phyloP scores from a whole-genome alignment of 2,113 vertebrate genomes.

The Corythornis cristatus region DNA sequence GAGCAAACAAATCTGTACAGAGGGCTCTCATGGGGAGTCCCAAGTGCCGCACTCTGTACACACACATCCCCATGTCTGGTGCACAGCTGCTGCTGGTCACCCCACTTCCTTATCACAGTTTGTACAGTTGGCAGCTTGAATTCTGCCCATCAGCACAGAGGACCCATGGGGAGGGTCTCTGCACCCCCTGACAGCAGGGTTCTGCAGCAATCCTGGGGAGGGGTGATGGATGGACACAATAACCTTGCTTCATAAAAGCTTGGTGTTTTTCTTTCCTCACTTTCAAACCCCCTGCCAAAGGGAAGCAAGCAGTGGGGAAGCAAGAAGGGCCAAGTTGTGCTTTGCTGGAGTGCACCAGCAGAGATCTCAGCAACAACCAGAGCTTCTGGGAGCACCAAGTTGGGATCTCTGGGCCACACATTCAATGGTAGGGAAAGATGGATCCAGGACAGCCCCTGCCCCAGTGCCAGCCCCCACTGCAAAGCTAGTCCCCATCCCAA shows the following conservation, averaged over 20 bases:
- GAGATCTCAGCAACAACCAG: neutral
- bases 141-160: neutral
- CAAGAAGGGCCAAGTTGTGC: neutral
- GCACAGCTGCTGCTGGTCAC: slow-evolving; percentile 8
- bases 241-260: slow-evolving; percentile 14
- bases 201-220: neutral
- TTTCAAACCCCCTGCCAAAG: neutral
- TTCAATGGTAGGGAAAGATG: accelerated
- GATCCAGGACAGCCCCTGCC: neutral
- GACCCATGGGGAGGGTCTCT: neutral
- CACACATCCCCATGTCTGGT: neutral
- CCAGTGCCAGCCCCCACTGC: neutral
- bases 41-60: neutral
- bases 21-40: slow-evolving; percentile 21
- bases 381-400: neutral
- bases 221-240: neutral
- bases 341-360: neutral
- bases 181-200: accelerated
- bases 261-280: neutral
- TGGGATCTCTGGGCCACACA: neutral
- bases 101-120: slow-evolving; percentile 63
- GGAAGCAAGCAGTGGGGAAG: accelerated
- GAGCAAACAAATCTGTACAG: slow-evolving; percentile 40
- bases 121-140: slow-evolving; percentile 32
- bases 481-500: neutral